phyloP scores from a whole-genome alignment of 2,113 vertebrate species.

The Phocoena sinus region DNA sequence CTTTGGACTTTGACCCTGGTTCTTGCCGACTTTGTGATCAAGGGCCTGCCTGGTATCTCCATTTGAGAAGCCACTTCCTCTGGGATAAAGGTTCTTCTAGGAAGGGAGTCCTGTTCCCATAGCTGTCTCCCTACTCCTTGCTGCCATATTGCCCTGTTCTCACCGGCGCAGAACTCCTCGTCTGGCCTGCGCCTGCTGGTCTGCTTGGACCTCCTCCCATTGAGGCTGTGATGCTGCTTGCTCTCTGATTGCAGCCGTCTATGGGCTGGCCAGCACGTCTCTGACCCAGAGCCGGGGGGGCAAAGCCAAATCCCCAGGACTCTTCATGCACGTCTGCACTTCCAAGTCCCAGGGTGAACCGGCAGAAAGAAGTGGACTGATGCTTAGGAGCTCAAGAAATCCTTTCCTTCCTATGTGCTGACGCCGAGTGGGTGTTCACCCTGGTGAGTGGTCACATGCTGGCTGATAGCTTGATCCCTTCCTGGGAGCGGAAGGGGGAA shows the following conservation, averaged over 20 bases:
- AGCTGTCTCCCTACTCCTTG: background rate
- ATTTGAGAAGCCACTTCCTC: background rate
- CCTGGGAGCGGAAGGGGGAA: background rate
- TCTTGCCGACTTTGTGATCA: background rate
- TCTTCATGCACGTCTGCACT: too few relatives aligned
- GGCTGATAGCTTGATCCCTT: background rate
- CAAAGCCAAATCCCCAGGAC: background rate
- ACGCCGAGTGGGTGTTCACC: background rate
- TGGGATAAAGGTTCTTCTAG: background rate
- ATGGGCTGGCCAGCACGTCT: background rate
- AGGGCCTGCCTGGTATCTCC: background rate
- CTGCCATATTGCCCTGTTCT: too few relatives aligned
- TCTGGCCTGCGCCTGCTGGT: background rate
- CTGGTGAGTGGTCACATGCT: background rate
- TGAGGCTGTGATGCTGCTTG: fast-evolving
- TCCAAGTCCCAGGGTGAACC: background rate
- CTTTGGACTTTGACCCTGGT: background rate
- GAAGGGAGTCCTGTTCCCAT: fast-evolving
- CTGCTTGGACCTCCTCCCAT: background rate
- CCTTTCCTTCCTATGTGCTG: background rate
- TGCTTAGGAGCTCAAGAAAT: background rate
- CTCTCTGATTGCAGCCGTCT: background rate
- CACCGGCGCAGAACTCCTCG: background rate
- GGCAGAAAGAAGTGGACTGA: background rate
- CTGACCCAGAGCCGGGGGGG: background rate